A percentile compares a stretch with the other conserved stretches of the same genome.
Conservation (phyloP, 2,888 invertebrate genomes). For the Abrostola tripartita region DNA sequence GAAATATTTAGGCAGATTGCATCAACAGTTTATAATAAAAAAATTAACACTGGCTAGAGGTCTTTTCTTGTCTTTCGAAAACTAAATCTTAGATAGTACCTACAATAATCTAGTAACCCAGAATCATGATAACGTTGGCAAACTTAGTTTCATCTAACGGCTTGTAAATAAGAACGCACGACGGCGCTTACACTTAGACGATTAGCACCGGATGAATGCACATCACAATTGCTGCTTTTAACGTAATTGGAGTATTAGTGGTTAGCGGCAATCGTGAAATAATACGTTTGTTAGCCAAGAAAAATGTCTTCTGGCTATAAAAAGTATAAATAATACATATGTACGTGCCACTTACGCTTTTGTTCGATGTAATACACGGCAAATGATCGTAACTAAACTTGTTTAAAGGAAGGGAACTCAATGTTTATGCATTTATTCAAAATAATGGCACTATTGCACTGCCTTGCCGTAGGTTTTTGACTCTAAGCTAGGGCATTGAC, state of each 20-base stretch:
- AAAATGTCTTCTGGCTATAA: slow-evolving; percentile 38
- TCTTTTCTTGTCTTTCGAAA: no score
- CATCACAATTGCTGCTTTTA: slow-evolving; percentile 41
- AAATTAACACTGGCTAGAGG: no score
- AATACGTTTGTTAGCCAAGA: slow-evolving; percentile 27
- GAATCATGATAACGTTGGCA: slow-evolving; percentile 4
- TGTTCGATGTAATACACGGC: slow-evolving; percentile 11
- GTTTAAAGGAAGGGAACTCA: no score
- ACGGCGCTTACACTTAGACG: slow-evolving; percentile 33
- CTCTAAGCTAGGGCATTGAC: background rate
- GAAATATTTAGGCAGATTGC: no score
- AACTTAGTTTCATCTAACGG: slow-evolving; percentile 39
- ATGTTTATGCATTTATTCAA: no score
- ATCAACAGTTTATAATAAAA: no score
- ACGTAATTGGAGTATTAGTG: slow-evolving; percentile 51
- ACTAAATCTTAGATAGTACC: background rate
- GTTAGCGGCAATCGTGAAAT: slow-evolving; percentile 23
- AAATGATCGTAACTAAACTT: background rate
- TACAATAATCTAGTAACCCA: background rate
- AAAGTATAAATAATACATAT: slow-evolving; percentile 40
- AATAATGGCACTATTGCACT: no score
- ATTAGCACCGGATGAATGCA: slow-evolving; percentile 45
- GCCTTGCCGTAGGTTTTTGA: no score
- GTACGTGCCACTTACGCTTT: slow-evolving; percentile 40
- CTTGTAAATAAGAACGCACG: slow-evolving; percentile 26